Base-by-base conservation (phyloP, 64 coral and sea anemone species). In the Actinia tenebrosa region DNA sequence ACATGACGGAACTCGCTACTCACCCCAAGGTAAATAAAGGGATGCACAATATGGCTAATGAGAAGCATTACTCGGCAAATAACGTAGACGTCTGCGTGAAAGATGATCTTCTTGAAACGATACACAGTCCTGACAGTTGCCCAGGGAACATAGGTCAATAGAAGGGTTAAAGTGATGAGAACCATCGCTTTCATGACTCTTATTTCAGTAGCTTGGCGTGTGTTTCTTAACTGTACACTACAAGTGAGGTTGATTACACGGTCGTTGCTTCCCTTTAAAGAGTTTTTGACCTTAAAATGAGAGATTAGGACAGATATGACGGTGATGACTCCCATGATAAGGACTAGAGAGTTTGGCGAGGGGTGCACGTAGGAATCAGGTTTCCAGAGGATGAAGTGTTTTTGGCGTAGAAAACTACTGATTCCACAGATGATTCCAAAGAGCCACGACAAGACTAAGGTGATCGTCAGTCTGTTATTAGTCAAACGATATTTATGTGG, bases 51-150 rank as follows among this genome's bases (percentile, higher is more conserved):
- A 55, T 85, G 83, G 23, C 83, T 85, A 61, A 64, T 42, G 17
- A 85, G 60, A 19, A 85, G 60, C 83, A 85, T 85, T 19, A 61
- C 56, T 17, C 83, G 83, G 42, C 83, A 85, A 22, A 85, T 85
- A 26, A 85, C 83, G 56, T 85, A 85, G 26, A 85, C 56, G 16
- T 85, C 83, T 45, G 26, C 60, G 7, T 64, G 83, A 56, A 85
- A 85, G 53, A 45, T 8, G 7, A 61, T 25, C 2, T 64, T 59
- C 60, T 61, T 85, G 26, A 45, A 14, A 3, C 53, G 30, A 61
- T 43, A 85, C 1, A n/a, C 53, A 85, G 14, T 7, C 25, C 50
- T 59, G 53, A 58, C 53, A 22, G 52, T 54, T 8, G 10, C 83
- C 83, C 83, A 85, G 30, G 83, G 83, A 59, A 85, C 44, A 55